Conservation (phyloP, 2,888 invertebrate genomes). For the Hofmannophila pseudospretella region DNA sequence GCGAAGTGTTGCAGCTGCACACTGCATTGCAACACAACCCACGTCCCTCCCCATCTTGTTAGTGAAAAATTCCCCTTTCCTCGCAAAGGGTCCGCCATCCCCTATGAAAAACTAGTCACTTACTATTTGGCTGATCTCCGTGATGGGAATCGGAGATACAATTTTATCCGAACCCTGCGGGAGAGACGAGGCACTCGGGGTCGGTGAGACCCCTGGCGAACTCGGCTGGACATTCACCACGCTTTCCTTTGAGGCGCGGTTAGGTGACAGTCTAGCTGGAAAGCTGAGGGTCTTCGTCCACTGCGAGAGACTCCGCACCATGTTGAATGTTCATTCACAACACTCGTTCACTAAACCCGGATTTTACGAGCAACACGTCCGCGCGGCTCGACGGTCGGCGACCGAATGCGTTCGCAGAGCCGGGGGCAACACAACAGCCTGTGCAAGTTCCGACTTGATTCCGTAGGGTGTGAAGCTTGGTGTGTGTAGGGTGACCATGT, state of each 20-base stretch:
- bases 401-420: conserved; percentile 46
- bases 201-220: conserved; percentile 79
- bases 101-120: conserved; percentile 39
- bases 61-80: neutral
- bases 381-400: conserved; percentile 47
- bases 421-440: conserved; percentile 42
- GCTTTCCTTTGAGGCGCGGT: conserved; percentile 86
- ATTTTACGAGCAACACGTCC: conserved; percentile 42
- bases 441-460: conserved; percentile 62
- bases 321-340: conserved; percentile 75
- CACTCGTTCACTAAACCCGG: conserved; percentile 63
- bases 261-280: conserved; percentile 90
- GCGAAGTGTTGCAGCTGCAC: conserved; percentile 24
- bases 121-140: conserved; percentile 83
- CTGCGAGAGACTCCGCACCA: conserved; percentile 93
- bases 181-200: conserved; percentile 77
- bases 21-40: conserved; percentile 7
- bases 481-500: conserved; percentile 23
- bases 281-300: conserved; percentile 96
- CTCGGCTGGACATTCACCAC: conserved; percentile 78
- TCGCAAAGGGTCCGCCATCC: neutral
- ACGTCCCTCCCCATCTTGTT: neutral
- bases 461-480: conserved; percentile 26
- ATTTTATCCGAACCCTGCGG: conserved; percentile 77
- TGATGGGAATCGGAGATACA: conserved; percentile 79